phyloP scores from a whole-genome alignment of 1,140 invertebrate species.

The Venturia canescens region DNA sequence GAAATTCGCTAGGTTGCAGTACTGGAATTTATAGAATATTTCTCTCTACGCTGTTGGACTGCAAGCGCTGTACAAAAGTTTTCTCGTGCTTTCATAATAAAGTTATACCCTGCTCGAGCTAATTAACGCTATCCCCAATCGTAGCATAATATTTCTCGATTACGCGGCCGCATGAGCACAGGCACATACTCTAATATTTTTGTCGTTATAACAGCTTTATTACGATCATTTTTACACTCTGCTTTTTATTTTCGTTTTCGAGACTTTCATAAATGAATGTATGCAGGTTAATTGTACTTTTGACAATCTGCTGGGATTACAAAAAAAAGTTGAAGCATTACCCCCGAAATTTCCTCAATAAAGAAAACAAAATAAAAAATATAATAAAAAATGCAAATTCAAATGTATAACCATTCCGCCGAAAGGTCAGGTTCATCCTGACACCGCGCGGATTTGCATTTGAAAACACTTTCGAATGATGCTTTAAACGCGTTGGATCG shows the following conservation, averaged over 20 bases:
- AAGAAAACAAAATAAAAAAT: too few relatives aligned
- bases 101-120: neutral
- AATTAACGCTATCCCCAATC: slow-evolving; percentile 6
- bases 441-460: too few relatives aligned
- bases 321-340: too few relatives aligned
- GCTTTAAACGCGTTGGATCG: too few relatives aligned
- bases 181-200: neutral
- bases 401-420: too few relatives aligned
- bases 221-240: neutral
- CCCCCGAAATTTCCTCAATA: too few relatives aligned
- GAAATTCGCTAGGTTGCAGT: neutral
- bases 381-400: too few relatives aligned
- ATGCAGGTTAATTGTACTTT: too few relatives aligned
- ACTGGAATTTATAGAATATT: neutral
- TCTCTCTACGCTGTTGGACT: neutral
- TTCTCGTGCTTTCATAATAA: neutral
- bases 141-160: neutral
- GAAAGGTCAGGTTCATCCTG: too few relatives aligned
- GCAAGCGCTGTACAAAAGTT: neutral
- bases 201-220: neutral
- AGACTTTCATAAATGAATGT: too few relatives aligned
- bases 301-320: too few relatives aligned
- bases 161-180: neutral
- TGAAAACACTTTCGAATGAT: too few relatives aligned
- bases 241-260: neutral